These are phyloP conservation scores for Miopithecus talapoin DNA, from an alignment of 2,797 vertebrate species.

Conservation along the genomic window DNA sequence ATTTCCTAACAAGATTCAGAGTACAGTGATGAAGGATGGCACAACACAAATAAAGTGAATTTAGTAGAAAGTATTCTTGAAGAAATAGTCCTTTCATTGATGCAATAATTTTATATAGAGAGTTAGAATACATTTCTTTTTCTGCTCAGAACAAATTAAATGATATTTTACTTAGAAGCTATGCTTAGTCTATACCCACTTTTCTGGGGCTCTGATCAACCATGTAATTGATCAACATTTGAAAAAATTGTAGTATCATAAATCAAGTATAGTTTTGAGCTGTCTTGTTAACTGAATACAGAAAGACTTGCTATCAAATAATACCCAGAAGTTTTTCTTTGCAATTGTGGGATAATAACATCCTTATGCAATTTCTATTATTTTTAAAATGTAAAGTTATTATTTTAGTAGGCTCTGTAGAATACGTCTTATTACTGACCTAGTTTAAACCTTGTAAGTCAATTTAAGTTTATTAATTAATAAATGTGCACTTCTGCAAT, in stretches of 20 bases:
- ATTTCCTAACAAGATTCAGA: constrained; percentile 46
- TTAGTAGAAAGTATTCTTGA: constrained; percentile 34
- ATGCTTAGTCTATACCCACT: neutral
- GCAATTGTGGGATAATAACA: neutral
- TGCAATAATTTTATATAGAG: neutral
- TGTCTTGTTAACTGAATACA: neutral
- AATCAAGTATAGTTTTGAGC: neutral
- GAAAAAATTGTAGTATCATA: neutral
- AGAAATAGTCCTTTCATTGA: neutral
- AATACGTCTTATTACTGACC: neutral
- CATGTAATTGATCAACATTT: neutral
- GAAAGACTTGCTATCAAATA: neutral
- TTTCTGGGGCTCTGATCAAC: neutral
- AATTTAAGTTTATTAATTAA: neutral
- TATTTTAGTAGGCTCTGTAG: neutral
- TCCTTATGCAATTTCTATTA: neutral
- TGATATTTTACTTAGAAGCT: neutral
- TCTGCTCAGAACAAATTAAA: neutral
- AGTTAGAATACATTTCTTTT: neutral
- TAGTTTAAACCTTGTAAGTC: neutral
- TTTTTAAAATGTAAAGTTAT: neutral
- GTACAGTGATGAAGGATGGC: constrained; percentile 14
- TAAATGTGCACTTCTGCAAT: neutral
- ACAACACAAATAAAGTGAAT: constrained; percentile 1
- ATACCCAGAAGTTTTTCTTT: neutral